These are phyloP conservation scores for Podargus strigoides DNA, from an alignment of 2,797 vertebrate genomes.

Conservation along the genomic window DNA sequence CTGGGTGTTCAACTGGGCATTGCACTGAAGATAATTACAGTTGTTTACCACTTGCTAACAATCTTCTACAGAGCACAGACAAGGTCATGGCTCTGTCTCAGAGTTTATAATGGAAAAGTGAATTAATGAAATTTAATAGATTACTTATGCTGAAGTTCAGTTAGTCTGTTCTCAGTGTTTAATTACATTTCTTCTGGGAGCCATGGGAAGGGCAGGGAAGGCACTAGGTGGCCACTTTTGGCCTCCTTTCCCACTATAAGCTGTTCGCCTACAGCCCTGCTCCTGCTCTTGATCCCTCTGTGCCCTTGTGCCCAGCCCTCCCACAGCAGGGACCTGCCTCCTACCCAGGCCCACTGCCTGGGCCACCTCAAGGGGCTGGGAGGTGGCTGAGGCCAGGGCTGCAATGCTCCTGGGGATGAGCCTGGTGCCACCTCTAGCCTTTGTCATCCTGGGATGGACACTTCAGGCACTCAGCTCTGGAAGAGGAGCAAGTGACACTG, in stretches of 20 bases:
- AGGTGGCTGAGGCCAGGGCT: neutral
- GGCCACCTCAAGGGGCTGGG: neutral
- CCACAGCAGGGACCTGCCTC: fast-evolving
- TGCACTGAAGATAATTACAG: neutral
- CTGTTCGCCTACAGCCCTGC: neutral
- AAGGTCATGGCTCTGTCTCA: neutral
- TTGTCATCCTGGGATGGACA: neutral
- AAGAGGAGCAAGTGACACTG: fast-evolving
- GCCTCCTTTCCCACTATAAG: neutral
- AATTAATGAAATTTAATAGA: neutral
- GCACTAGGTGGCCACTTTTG: neutral
- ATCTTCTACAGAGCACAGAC: neutral
- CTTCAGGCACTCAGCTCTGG: neutral
- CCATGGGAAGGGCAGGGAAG: neutral
- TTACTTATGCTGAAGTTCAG: neutral
- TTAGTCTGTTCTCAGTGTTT: neutral
- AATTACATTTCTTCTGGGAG: neutral
- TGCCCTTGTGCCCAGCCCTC: neutral
- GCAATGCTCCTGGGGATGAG: fast-evolving
- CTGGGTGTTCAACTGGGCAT: neutral
- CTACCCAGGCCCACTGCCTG: neutral
- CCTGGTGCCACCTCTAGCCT: neutral
- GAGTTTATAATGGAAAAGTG: neutral
- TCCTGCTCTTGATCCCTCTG: neutral
- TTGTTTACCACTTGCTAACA: neutral